Base-by-base conservation (phyloP, 1,140 invertebrate species). In the Samia ricini region DNA sequence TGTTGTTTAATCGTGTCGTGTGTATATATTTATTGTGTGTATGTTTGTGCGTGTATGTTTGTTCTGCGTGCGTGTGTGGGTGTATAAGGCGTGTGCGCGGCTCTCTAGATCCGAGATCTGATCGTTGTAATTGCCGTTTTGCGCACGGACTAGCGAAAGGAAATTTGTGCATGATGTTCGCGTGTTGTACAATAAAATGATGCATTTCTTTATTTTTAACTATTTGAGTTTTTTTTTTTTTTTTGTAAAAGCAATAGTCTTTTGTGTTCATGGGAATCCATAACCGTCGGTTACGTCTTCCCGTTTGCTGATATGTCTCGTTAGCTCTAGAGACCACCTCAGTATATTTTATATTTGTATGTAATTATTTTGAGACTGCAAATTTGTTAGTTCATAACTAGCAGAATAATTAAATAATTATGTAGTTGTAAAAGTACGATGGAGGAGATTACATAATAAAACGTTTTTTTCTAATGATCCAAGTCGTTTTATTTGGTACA, bases 351-450 rank as follows among this genome's bases (percentile, higher is more conserved):
- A 80, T 79, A 71, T 78, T 78, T 72, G 72, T 71, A 73, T 85
- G 79, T 85, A 86, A 85, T 82, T 82, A 70, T 84, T 83, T 85
- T 85, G 88, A 90, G 88, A 90, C 88, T 90, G 88, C 88, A 83
- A 79, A 83, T 77, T 83, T 85, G 83, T 90, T 88, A 90, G 88
- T 70, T 85, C 69, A 81, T 89, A 90, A 88, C 86, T 87, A 86
- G 79, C 72, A 79, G 69, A 74, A 70, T 79, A 78, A 73, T 29
- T 82, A 66, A 78, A 72, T 80, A 80, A 82, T 84, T 82, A 85
- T 85, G 81, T 86, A 86, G 81, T 72, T 78, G 77, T 78, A 19
- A 77, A 80, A 83, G 80, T 83, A 83, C 73, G 83, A 60, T 83
- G 82, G 83, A 87, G 33, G 10, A 42, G 33, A 42, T 83, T 90